A percentile compares a stretch with the other conserved stretches of the same genome.
These are phyloP conservation scores for Nibea albiflora DNA, from an alignment of 2,113 vertebrate species.

Conservation along the genomic window DNA sequence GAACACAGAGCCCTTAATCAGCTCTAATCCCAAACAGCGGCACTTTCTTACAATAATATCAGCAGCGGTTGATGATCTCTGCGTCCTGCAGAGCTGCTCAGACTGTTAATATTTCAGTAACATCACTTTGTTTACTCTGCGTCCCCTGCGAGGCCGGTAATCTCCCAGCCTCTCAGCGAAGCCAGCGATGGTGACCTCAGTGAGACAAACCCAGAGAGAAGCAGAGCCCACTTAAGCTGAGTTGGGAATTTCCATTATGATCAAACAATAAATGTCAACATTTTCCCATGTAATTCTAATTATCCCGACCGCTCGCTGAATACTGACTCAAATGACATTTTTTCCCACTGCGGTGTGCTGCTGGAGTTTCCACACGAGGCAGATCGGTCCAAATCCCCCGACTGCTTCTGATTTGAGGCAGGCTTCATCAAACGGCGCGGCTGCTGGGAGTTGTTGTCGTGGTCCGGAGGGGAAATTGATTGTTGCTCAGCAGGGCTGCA, in stretches of 20 bases:
- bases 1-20: too few species aligned
- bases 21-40: too few species aligned
- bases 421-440: conserved; percentile 57
- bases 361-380: conserved; percentile 19
- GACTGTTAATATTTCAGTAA: conserved; percentile 52
- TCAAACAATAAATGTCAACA: conserved; percentile 26
- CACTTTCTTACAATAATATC: not conserved
- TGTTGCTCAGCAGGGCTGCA: conserved; percentile 51
- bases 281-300: conserved; percentile 26
- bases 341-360: not conserved
- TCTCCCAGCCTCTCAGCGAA: conserved; percentile 57
- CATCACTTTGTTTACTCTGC: conserved; percentile 51
- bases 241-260: not conserved
- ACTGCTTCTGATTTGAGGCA: conserved; percentile 55
- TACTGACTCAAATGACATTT: not conserved
- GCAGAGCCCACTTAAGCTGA: not conserved
- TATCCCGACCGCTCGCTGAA: not conserved
- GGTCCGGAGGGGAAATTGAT: conserved; percentile 68
- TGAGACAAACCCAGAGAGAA: conserved; percentile 1
- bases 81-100: conserved; percentile 8
- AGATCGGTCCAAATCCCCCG: conserved; percentile 44
- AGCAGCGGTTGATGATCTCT: not conserved
- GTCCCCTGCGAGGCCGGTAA: conserved; percentile 33
- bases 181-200: conserved; percentile 29
- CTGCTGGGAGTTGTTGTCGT: conserved; percentile 48